Base-by-base conservation (phyloP, 2,113 vertebrate genomes). In the Paratilapia polleni region DNA sequence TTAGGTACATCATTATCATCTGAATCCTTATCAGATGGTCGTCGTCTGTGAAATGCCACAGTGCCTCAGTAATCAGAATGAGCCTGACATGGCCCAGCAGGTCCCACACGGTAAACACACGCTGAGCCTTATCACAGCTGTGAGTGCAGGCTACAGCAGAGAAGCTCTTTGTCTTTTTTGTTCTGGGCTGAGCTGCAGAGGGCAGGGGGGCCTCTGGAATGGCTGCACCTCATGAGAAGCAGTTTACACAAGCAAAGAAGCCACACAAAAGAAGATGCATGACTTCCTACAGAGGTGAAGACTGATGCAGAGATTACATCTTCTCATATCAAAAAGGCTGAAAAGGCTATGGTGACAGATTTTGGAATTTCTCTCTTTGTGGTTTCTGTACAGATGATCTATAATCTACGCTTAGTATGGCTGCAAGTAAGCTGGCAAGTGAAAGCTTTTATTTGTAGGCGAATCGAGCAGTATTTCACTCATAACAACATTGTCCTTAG, bases 211-310 rank as follows among this genome's bases (percentile, higher is more conserved):
- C 4, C 41, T 56, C 56, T 77, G 81, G 41, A 77, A 87, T 61
- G 73, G 78, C 86, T 63, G 75, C 77, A 86, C 87, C 90, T 90
- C 87, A 36, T 41, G 6, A 77, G 77, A 84, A 88, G 85, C 87
- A 78, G 91, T 95, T 93, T 94, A 93, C 88, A 92, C 92, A 91
- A 83, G 93, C 79, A 26, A 77, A 87, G 85, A 82, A 84, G 87
- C 76, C 84, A 66, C 86, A 93, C 90, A 93, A 93, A 91, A 88
- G 93, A 90, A 85, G 90, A 92, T 83, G 81, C 87, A 87, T 79
- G 88, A 87, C 81, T 89, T 91, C 74, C 85, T 84, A 64, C 47
- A 1, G 76, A 78, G 80, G 63, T 24, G 20, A 77, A 66, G 82
- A 63, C 85, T 87, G 88, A 84, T 24, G 36, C 74, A 75, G 76